These are phyloP conservation scores for Taenaris catops DNA, from an alignment of 2,888 invertebrate genomes.

Conservation along the genomic window DNA sequence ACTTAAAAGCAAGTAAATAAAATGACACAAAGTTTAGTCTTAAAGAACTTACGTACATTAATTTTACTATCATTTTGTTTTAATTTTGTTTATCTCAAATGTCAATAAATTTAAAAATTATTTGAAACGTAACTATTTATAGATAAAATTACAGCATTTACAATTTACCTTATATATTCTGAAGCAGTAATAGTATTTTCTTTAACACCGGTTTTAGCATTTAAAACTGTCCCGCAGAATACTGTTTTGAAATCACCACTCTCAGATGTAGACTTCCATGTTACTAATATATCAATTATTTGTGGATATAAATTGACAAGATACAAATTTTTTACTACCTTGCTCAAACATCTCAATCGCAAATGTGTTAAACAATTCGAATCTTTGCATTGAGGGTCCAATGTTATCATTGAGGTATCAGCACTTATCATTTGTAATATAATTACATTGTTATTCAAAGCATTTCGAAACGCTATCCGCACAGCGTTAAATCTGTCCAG, in stretches of 20 bases:
- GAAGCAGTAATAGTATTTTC: constrained; percentile 62
- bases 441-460: constrained; percentile 33
- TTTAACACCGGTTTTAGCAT: constrained; percentile 74
- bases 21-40: too few species aligned
- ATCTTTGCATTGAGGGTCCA: constrained; percentile 41
- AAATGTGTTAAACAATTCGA: constrained; percentile 43
- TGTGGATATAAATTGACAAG: constrained; percentile 26
- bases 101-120: too few species aligned
- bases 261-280: constrained; percentile 56
- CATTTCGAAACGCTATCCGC: constrained; percentile 39
- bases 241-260: constrained; percentile 35
- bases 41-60: too few species aligned
- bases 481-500: constrained; percentile 61
- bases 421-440: constrained; percentile 34
- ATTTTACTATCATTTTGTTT: too few species aligned
- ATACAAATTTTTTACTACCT: constrained; percentile 47
- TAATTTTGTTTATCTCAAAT: too few species aligned
- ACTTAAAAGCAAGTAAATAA: too few species aligned
- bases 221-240: constrained; percentile 82
- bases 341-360: constrained; percentile 44
- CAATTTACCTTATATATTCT: constrained; percentile 77
- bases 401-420: constrained; percentile 28
- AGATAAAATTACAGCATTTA: too few species aligned
- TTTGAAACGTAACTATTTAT: too few species aligned
- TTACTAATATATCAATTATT: constrained; percentile 35